Evolutionary conservation across 2,113 vertebrate genomes (phyloP).

Genomic region (Eretmochelys imbricata): DNA sequence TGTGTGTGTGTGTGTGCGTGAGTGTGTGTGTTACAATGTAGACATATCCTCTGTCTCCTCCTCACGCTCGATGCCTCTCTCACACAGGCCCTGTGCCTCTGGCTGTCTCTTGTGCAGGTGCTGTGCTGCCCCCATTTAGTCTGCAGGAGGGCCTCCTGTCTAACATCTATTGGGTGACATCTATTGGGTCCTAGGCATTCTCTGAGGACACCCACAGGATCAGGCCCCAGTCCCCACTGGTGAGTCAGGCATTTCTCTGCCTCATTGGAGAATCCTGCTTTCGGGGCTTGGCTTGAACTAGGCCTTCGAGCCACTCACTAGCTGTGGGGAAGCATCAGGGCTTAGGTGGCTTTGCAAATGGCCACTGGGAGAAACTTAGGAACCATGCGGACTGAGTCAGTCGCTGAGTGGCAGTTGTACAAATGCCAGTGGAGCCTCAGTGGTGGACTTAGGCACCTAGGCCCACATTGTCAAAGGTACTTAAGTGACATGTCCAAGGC

Average conservation of each 20-base stretch:
- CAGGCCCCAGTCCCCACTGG: neutral
- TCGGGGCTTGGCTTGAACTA: neutral
- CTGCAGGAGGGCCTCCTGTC: neutral
- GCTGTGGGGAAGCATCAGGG: neutral
- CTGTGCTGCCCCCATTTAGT: neutral
- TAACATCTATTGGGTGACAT: too few species aligned
- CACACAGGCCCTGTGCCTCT: neutral
- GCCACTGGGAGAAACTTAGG: neutral
- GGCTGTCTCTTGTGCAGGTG: neutral
- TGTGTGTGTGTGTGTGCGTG: too few species aligned
- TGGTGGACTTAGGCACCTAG: neutral
- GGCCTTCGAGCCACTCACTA: neutral
- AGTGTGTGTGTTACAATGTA: neutral
- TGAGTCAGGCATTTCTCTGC: neutral
- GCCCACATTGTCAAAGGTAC: neutral
- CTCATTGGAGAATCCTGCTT: neutral
- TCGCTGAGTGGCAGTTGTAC: neutral
- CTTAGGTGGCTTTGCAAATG: neutral
- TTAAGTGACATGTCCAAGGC: neutral
- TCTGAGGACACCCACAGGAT: neutral
- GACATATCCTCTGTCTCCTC: neutral
- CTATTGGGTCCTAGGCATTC: neutral
- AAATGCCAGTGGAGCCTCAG: neutral
- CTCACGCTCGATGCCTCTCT: neutral
- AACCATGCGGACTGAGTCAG: neutral